These are phyloP conservation scores for Hemaris fuciformis DNA, from an alignment of 2,888 invertebrate genomes.

Conservation along the genomic window DNA sequence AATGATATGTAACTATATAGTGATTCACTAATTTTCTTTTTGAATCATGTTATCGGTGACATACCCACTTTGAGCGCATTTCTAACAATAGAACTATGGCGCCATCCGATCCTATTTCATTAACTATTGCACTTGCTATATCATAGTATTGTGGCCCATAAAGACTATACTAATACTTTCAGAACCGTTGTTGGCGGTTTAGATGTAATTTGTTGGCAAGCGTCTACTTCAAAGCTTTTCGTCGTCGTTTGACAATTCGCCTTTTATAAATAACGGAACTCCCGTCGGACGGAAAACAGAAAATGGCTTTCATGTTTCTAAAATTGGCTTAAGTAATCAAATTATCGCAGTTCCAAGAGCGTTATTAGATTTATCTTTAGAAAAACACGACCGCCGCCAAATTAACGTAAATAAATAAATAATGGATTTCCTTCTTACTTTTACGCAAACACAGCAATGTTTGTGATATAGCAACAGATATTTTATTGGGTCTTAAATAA, in stretches of 20 bases:
- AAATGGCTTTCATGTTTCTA: background rate
- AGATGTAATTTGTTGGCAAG: conserved; percentile 3
- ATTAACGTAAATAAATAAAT: too few species aligned
- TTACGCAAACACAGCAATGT: too few species aligned
- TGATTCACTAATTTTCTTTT: too few species aligned
- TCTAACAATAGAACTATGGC: conserved; percentile 1
- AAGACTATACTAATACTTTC: background rate
- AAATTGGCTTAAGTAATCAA: conserved; percentile 5
- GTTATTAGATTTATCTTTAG: background rate
- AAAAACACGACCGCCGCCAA: background rate
- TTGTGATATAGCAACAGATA: too few species aligned
- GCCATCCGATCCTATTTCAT: background rate
- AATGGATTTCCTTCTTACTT: too few species aligned
- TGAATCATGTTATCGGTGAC: background rate
- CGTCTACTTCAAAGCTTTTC: conserved; percentile 4
- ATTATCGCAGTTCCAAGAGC: background rate
- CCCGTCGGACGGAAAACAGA: background rate
- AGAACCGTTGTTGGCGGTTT: background rate
- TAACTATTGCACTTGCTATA: background rate
- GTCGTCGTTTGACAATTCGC: conserved; percentile 7
- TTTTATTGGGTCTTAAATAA: background rate
- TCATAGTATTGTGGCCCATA: background rate
- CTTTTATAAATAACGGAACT: conserved; percentile 1
- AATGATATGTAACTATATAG: too few species aligned
- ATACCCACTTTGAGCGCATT: background rate